Evolutionary conservation across 2,888 invertebrate genomes (phyloP).

Genomic region (Thymelicus lineola): DNA sequence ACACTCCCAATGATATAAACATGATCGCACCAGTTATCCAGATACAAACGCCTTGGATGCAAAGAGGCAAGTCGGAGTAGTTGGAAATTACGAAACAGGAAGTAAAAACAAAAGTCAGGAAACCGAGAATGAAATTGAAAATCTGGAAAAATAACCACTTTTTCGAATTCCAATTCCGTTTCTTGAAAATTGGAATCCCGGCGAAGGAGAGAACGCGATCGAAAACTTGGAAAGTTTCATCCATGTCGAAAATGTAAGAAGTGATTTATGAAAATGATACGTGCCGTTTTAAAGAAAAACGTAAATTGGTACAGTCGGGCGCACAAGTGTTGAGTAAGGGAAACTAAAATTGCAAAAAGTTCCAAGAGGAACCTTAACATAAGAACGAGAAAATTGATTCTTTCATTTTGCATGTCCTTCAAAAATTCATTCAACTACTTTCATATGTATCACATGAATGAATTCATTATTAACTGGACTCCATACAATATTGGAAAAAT

Average conservation of each 20-base stretch:
- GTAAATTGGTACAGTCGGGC: conserved; percentile 49
- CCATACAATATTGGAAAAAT: no score
- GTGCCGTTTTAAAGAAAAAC: conserved; percentile 45
- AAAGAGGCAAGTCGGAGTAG: conserved; percentile 55
- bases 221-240: conserved; percentile 61
- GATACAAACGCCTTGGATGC: conserved; percentile 74
- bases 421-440: background rate
- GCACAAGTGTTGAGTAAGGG: conserved; percentile 37
- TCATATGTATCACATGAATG: background rate
- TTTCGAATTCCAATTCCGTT: conserved; percentile 60
- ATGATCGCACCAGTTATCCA: conserved; percentile 75
- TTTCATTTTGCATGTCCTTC: conserved; percentile 6
- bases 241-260: conserved; percentile 55
- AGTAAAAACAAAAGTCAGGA: conserved; percentile 66
- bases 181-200: conserved; percentile 67
- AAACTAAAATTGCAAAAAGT: conserved; percentile 1
- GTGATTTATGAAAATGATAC: conserved; percentile 47
- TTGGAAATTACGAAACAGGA: conserved; percentile 62
- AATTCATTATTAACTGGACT: no score
- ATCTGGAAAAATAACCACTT: conserved; percentile 63
- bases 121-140: conserved; percentile 62
- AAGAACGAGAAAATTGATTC: conserved; percentile 8
- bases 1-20: conserved; percentile 67
- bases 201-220: conserved; percentile 64
- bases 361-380: background rate